Percentiles rank a stretch among this genome's conserved stretches.
phyloP scores from a whole-genome alignment of 2,888 invertebrate species.

The Chalcosyrphus nemorum region DNA sequence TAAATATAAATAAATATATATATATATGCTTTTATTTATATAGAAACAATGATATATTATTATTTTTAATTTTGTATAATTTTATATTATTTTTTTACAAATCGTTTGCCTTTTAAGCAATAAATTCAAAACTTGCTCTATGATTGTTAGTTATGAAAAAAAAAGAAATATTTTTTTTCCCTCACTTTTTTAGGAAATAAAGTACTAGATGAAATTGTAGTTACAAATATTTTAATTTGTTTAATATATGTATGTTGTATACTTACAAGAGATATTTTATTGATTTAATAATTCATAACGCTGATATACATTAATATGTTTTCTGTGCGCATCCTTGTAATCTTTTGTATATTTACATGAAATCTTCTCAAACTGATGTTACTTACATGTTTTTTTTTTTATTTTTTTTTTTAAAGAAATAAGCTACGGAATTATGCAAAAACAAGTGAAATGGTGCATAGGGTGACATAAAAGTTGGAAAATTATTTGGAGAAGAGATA shows the following conservation, averaged over 20 bases:
- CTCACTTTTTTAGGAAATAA: constrained; percentile 1
- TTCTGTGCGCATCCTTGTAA: constrained; percentile 50
- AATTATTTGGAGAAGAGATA: too few relatives aligned
- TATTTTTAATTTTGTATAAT: background rate
- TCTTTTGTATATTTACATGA: background rate
- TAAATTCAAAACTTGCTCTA: background rate
- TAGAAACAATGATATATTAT: constrained; percentile 17
- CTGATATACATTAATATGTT: constrained; percentile 37
- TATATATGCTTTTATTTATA: constrained; percentile 3
- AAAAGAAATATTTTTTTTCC: background rate
- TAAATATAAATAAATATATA: background rate
- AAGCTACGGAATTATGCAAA: background rate
- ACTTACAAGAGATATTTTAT: constrained; percentile 15
- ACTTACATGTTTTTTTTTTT: too few relatives aligned
- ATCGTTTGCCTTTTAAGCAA: background rate
- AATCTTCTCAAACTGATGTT: too few relatives aligned
- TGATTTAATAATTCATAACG: constrained; percentile 10
- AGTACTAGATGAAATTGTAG: constrained; percentile 1
- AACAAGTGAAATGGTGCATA: background rate
- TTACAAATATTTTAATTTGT: background rate
- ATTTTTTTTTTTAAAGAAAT: background rate
- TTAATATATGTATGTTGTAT: too few relatives aligned
- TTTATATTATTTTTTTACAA: constrained; percentile 27
- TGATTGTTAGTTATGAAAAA: constrained; percentile 1
- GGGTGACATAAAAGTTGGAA: background rate